These are phyloP conservation scores for Frankliniella fusca DNA, from an alignment of 2,888 invertebrate species.

Conservation along the genomic window DNA sequence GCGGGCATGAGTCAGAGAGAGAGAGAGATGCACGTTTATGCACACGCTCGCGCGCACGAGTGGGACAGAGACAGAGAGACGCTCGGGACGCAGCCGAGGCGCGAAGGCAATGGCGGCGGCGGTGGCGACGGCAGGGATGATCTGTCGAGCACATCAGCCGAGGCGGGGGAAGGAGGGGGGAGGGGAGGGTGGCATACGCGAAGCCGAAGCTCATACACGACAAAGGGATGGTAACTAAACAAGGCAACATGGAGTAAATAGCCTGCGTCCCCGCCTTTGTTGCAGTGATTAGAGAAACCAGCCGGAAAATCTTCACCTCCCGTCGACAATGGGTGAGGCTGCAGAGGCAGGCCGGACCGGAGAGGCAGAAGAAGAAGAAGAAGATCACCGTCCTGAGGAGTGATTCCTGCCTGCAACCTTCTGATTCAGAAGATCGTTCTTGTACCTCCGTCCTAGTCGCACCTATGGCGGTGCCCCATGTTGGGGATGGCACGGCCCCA, in stretches of 20 bases:
- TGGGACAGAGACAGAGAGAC: background rate
- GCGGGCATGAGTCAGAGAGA: background rate
- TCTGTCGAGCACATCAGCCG: background rate
- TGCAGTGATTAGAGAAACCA: constrained; percentile 6
- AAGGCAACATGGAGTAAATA: constrained; percentile 9
- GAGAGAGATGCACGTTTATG: too few relatives aligned
- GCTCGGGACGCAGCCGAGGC: background rate
- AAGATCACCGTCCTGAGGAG: background rate
- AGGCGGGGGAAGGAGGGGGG: background rate
- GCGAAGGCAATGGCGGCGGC: background rate
- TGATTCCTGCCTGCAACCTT: too few relatives aligned
- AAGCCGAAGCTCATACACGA: background rate
- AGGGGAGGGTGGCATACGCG: background rate
- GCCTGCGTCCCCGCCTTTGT: background rate
- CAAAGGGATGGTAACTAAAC: constrained; percentile 5
- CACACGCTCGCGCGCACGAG: too few relatives aligned
- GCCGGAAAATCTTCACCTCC: constrained; percentile 24
- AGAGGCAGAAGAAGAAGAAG: background rate
- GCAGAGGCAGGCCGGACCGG: background rate
- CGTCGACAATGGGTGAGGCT: background rate
- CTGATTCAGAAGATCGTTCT: too few relatives aligned
- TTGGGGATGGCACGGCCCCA: too few relatives aligned
- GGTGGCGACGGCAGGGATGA: background rate
- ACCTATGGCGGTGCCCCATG: too few relatives aligned
- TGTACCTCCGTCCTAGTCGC: too few relatives aligned